Base-by-base conservation (phyloP, 37 sponge, comb jelly and placozoan species). In the Geodia barretti region DNA sequence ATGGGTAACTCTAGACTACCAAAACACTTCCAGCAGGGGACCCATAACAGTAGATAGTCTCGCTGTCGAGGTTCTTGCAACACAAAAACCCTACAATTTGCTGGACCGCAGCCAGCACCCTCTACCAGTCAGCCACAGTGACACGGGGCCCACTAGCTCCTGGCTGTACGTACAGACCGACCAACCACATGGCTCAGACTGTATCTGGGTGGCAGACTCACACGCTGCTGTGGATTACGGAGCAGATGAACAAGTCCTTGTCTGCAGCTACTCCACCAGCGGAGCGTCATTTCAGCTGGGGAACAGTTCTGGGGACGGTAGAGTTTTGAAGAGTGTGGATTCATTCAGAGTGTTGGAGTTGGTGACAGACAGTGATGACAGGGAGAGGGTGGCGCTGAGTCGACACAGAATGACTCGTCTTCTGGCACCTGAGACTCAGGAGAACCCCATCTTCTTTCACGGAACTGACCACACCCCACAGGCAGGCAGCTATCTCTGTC, bases 391-490 rank as follows among this genome's bases (percentile, higher is more conserved):
- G 8, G 83, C 78, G 2, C 84, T 88, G 41, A 88, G 89, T 42
- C 77, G 89, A 17, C 84, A 83, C 31, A 36, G 84, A 60, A 76
- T 88, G 84, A 88, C 89, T 11, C 72, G 89, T 11, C 74, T 88
- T 19, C 70, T 88, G 31, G 73, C 77, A 17, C 89, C 89, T 23
- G 83, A 88, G 47, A 88, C 89, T 29, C 89, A 88, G 40, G 89
- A 88, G 62, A 88, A 88, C 62, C 89, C 89, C 28, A 88, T 88
- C 40, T 88, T 88, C 79, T 82, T 88, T 35, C 89, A 88, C 29
- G 71, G 72, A 24, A 88, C 89, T 24, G 39, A 87, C 40, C 25
- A 39, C 30, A 68, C 47, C 4, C 38, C 60, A 17, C 54, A 47
- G 54, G 54, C 14, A 47, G n/a, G n/a, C n/a, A n/a, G n/a, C n/a